Evolutionary conservation across 2,113 vertebrate species (phyloP), one percentile per base, ranked within the genome.

Genomic region (Brachyhypopomus occidentalis): DNA sequence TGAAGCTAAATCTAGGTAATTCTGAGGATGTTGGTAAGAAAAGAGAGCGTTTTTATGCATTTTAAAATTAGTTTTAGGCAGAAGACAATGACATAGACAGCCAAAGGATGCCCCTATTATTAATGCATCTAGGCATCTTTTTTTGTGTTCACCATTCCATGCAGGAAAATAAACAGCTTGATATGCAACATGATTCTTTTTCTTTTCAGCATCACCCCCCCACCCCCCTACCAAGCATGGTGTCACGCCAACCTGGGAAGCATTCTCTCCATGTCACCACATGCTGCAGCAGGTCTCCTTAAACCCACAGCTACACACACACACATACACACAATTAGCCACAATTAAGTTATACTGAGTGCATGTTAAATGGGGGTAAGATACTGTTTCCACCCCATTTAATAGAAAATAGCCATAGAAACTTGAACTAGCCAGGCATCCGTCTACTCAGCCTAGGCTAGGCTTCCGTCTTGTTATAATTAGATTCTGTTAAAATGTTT

Each of bases 1-100:
- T 96, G 95, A 96, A 95, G 93, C 93, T 96, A 95, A 94, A 95
- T 93, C 92, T 95, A 94, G 92, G 93, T 93, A 91, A 94, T 90
- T 95, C 92, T 94, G 94, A 96, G 94, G 93, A 94, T 93, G 93
- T 93, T 95, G 91, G 90, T 92, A 92, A 92, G 89, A 92, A 92
- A 90, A 92, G 67, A 94, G 93, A 92, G 93, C 95, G 96, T 95
- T 94, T 93, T 90, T 86, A 90, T 92, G 88, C 91, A 91, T 93
- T 95, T 96, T 94, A 94, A 93, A 92, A 78, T 94, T 94, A 90
- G 94, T 93, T 92, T 87, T 94, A 95, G 94, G 94, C 93, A 93
- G 89, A 91, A 90, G 93, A 94, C 91, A 88, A 93, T 92, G 94
- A 94, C 92, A 93, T 93, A 91, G 90, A 91, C 87, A 88, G 92